Conservation (phyloP, 2,113 vertebrate genomes). For the Lasiurus borealis region DNA sequence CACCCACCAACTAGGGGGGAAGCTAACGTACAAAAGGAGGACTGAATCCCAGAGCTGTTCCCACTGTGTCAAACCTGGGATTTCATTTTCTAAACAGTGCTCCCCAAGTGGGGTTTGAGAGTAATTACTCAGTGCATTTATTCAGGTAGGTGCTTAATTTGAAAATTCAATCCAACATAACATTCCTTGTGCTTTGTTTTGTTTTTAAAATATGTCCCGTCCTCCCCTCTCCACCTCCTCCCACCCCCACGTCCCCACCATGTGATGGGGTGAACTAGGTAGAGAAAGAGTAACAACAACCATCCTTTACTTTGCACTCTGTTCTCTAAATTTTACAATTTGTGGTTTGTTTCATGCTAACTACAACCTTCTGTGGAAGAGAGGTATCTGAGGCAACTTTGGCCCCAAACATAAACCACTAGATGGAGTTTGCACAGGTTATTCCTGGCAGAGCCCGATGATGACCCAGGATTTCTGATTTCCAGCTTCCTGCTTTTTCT, state of each 20-base stretch:
- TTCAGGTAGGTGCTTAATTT: background rate
- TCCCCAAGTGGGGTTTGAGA: background rate
- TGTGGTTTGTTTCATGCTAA: background rate
- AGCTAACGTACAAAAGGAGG: slow-evolving; percentile 75
- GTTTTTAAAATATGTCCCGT: background rate
- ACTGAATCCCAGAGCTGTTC: slow-evolving; percentile 85
- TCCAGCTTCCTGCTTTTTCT: background rate
- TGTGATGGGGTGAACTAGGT: background rate
- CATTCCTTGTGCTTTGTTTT: background rate
- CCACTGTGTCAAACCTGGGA: slow-evolving; percentile 83
- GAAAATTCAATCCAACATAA: slow-evolving; percentile 8
- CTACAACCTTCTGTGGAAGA: background rate
- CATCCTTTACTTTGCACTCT: background rate
- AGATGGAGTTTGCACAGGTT: background rate
- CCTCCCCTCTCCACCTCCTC: too few species aligned
- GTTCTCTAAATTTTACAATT: background rate
- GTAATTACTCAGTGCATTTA: slow-evolving; percentile 2
- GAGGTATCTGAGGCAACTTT: background rate
- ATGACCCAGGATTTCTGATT: background rate
- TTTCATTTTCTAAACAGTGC: slow-evolving; percentile 67
- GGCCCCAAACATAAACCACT: background rate
- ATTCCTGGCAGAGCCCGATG: background rate
- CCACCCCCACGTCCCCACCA: background rate
- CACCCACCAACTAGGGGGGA: slow-evolving; percentile 86
- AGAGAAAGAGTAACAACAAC: slow-evolving; percentile 6